Evolutionary conservation across 37 sponge, comb jelly and placozoan genomes (phyloP), one percentile per base, ranked within the genome.

Genomic region (Aphrocallistes beatrix): DNA sequence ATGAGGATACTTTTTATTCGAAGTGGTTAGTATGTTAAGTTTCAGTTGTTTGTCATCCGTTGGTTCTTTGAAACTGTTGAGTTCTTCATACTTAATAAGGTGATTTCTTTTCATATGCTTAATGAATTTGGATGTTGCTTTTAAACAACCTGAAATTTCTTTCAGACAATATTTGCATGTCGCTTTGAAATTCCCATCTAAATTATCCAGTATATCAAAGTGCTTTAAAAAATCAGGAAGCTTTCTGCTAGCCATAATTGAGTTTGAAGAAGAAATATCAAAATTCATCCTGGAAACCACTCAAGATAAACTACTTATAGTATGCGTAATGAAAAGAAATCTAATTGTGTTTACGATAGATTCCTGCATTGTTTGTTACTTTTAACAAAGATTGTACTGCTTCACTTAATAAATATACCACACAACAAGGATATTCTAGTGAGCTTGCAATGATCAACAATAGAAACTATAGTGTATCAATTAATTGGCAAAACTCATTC

Each of bases 171-270:
- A 60, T 60, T 60, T 60, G 75, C 75, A 60, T 60, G 75, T 60
- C 75, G 75, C 75, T 60, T 60, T 60, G 75, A 60, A 60, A 60
- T 60, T 60, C 75, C 17, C 75, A 60, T 60, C 75, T 60, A 60
- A 60, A 60, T 60, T 60, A 60, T 60, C 75, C 75, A 30, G 75
- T 60, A 60, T 60, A 60, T 60, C 75, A 60, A 60, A 60, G 75
- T 60, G 75, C 34, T 60, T 60, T 60, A 60, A 60, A 25, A 60
- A 19, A 25, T 60, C 75, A 60, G 75, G 75, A 60, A 60, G 75
- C 75, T 60, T 60, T 60, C 75, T 60, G 75, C 75, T 60, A 60
- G 75, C 75, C 75, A 60, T 60, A 60, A 60, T 60, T 60, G 75
- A 60, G 75, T 60, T 60, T 60, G 75, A 60, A 60, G 75, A 60